These are phyloP conservation scores for Pica pica DNA, from an alignment of 2,113 vertebrate species.

Conservation along the genomic window DNA sequence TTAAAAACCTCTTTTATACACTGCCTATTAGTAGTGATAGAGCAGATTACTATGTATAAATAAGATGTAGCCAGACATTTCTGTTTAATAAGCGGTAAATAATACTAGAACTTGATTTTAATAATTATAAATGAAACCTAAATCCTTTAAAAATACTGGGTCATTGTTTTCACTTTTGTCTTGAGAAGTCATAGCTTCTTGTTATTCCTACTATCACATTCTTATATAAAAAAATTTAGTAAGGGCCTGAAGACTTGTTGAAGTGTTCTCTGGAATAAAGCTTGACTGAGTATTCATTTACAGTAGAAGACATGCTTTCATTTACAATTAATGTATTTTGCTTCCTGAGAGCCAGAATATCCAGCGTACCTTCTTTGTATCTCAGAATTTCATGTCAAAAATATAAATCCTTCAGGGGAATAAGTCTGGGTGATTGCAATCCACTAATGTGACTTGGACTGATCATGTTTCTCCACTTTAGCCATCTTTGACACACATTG, in stretches of 20 bases:
- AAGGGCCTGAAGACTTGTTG: neutral
- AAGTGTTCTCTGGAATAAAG: neutral
- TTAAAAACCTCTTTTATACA: neutral
- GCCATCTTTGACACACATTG: neutral
- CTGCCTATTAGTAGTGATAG: neutral
- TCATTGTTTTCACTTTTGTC: neutral
- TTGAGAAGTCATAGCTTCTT: neutral
- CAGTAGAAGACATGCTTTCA: neutral
- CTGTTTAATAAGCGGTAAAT: neutral
- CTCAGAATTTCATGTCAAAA: neutral
- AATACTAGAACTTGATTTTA: neutral
- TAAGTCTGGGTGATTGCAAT: accelerated
- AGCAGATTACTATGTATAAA: neutral
- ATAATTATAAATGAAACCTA: neutral
- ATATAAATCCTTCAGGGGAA: neutral
- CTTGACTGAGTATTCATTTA: neutral
- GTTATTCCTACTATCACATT: neutral
- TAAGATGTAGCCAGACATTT: neutral
- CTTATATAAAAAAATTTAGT: neutral
- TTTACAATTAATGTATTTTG: neutral
- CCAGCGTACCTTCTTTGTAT: neutral
- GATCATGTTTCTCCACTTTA: neutral
- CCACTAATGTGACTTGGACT: neutral
- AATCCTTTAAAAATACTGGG: neutral
- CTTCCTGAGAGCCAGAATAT: neutral